Evolutionary conservation across 2,113 vertebrate genomes (phyloP).

Genomic region (Buteo buteo): DNA sequence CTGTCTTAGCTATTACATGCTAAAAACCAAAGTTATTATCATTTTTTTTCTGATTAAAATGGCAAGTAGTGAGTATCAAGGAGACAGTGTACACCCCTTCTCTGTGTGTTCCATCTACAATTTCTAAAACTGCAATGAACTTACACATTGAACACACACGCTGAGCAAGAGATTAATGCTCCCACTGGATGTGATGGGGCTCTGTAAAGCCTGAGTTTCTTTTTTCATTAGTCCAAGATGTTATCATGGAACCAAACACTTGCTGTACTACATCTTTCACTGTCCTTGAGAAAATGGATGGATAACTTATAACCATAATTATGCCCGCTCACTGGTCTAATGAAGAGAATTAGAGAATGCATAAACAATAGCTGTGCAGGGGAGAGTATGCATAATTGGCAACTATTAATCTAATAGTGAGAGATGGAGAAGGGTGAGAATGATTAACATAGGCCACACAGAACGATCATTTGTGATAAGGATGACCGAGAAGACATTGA

Average conservation of each 20-base stretch:
- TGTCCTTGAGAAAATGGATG: constrained; percentile 68
- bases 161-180: not conserved
- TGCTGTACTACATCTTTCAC: constrained; percentile 39
- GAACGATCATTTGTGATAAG: constrained; percentile 59
- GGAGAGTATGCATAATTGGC: constrained; percentile 62
- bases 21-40: not conserved
- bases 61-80: not conserved
- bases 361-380: constrained; percentile 64
- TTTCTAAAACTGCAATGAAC: not conserved
- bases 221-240: not conserved
- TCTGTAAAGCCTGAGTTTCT: not conserved
- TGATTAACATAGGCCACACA: constrained; percentile 64
- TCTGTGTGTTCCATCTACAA: not conserved
- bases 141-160: not conserved
- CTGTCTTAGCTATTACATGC: not conserved
- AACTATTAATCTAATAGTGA: constrained; percentile 71
- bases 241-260: not conserved
- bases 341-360: constrained; percentile 70
- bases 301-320: constrained; percentile 66
- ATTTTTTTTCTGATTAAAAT: not conserved
- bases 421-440: constrained; percentile 9
- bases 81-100: not conserved
- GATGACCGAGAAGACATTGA: constrained; percentile 51
- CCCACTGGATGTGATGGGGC: not conserved
- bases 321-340: constrained; percentile 66